phyloP scores from a whole-genome alignment of 2,797 vertebrate species.

The Dendrocincla fuliginosa region DNA sequence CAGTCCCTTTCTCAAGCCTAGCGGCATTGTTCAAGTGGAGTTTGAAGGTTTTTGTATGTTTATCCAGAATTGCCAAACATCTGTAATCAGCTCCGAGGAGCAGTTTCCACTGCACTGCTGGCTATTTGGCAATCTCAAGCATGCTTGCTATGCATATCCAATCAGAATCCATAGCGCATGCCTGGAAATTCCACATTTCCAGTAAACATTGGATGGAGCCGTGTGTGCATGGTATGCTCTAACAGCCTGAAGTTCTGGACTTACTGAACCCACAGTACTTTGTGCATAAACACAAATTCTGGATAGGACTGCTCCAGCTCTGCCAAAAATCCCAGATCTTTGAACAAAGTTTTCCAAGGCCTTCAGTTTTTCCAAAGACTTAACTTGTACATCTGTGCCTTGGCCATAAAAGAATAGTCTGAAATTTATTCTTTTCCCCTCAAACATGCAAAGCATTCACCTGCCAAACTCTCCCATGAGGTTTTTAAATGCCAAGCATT shows the following conservation, averaged over 20 bases:
- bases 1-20: neutral
- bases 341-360: constrained; percentile 29
- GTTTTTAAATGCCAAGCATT: neutral
- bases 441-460: neutral
- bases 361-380: constrained; percentile 42
- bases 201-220: constrained; percentile 34
- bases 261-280: neutral
- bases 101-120: neutral
- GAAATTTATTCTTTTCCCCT: neutral
- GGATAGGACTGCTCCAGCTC: neutral
- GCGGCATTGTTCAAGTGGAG: neutral
- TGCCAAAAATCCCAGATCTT: neutral
- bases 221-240: neutral
- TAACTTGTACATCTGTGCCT: neutral
- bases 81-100: neutral
- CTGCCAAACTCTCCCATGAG: neutral
- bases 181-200: neutral
- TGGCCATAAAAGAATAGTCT: neutral
- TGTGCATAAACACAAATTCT: constrained; percentile 30
- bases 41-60: neutral
- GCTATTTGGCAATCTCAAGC: neutral
- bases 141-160: neutral
- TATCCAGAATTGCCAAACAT: neutral
- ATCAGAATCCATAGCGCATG: neutral
- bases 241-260: neutral